Conservation (phyloP, 2,113 vertebrate species). For the Otocyon megalotis region DNA sequence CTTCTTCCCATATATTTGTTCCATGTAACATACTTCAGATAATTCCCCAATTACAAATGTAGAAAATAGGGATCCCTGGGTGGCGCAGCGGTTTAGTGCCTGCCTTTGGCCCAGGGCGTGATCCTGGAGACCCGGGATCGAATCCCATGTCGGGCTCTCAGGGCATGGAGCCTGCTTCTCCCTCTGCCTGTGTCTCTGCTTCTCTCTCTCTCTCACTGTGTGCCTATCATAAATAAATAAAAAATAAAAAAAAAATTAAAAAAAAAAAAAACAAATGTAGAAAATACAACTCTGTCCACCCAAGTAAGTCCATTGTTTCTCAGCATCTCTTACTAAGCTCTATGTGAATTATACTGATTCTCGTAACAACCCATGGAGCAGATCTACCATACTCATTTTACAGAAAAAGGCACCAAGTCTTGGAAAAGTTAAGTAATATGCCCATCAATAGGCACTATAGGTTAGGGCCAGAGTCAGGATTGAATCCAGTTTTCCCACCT, state of each 20-base stretch:
- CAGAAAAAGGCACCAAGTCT: neutral
- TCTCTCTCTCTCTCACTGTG: too few relatives aligned
- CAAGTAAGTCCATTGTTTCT: constrained; percentile 5
- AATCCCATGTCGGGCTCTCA: too few relatives aligned
- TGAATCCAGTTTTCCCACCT: neutral
- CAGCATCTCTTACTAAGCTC: neutral
- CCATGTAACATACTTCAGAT: neutral
- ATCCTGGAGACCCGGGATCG: too few relatives aligned
- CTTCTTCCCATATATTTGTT: neutral
- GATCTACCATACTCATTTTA: constrained; percentile 28
- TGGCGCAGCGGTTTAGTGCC: too few relatives aligned
- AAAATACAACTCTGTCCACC: constrained; percentile 33
- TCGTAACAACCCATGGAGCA: neutral
- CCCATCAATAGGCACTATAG: neutral
- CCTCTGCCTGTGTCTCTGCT: too few relatives aligned
- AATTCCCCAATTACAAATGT: constrained; percentile 14
- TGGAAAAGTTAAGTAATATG: constrained; percentile 21
- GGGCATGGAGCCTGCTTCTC: too few relatives aligned
- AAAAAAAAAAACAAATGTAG: too few relatives aligned
- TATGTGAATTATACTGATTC: constrained; percentile 17
- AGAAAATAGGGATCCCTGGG: too few relatives aligned
- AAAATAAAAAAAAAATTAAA: too few relatives aligned
- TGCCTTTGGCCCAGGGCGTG: too few relatives aligned
- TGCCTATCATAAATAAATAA: too few relatives aligned
- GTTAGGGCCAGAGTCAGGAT: neutral